Evolutionary conservation across 2,113 vertebrate species (phyloP).

Genomic region (Rhipidura dahli): DNA sequence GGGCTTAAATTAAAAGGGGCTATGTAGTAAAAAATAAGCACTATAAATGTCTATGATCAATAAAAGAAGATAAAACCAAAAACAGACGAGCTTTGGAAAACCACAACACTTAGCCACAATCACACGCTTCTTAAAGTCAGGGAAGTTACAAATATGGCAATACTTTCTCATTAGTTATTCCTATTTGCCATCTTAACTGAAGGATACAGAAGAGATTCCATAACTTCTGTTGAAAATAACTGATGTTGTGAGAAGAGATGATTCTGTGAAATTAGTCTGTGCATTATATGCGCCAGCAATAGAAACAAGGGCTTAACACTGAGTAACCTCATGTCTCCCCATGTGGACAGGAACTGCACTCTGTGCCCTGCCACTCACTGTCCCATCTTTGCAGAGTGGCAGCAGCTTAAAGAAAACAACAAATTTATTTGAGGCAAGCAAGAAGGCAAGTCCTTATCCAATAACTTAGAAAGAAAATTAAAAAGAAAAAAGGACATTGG

Average conservation of each 20-base stretch:
- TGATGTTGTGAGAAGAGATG: neutral
- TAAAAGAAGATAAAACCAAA: neutral
- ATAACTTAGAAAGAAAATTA: neutral
- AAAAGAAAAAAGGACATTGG: neutral
- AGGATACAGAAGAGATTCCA: neutral
- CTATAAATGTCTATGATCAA: neutral
- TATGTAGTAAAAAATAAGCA: neutral
- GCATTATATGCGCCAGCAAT: neutral
- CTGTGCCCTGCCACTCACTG: neutral
- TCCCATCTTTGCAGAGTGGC: neutral
- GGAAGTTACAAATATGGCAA: neutral
- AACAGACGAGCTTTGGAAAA: neutral
- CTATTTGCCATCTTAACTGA: neutral
- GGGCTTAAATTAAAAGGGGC: neutral
- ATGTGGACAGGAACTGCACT: neutral
- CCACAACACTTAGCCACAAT: neutral
- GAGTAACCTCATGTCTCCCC: accelerated
- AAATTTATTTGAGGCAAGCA: neutral
- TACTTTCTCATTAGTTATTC: neutral
- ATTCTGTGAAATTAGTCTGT: neutral
- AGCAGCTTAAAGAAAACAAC: neutral
- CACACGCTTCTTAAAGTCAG: neutral
- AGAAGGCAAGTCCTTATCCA: neutral
- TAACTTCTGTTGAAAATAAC: neutral
- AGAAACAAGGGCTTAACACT: neutral